Evolutionary conservation across 2,797 vertebrate genomes (phyloP), one percentile per base, ranked within the genome.

Genomic region (Pangasius krempfi): DNA sequence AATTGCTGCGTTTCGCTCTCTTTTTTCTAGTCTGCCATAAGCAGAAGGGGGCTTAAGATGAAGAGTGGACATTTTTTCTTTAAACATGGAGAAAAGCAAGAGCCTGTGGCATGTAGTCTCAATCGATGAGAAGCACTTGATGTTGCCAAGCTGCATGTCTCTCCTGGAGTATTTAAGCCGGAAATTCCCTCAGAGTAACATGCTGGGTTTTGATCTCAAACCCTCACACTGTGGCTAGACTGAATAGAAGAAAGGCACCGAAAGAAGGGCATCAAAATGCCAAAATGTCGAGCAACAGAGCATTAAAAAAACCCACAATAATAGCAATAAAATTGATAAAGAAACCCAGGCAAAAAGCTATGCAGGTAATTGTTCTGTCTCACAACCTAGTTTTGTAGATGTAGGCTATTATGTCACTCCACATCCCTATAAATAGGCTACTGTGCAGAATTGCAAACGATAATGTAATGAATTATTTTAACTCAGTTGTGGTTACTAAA

Each of bases 111-210:
- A 87, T 91, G 91, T 85, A 85, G 87, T 88, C 75, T 86, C 81
- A 88, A 91, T 90, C 82, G 25, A 86, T 91, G 44, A 84, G 84
- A 76, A 50, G 82, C 86, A 83, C 62, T 87, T 89, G 88, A 90
- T 89, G 86, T 91, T 88, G 82, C 78, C 50, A 72, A 83, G 50
- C 78, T 60, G 54, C 54, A 58, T 58, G 70, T 86, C 56, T 88
- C 66, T 86, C 86, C 37, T 60, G 56, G 50, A 79, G 50, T 76
- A 81, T 33, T 76, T 80, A 79, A 54, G 25, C 18, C 33, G 47
- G 78, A 84, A 52, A 50, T 79, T 68, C 78, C 47, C 78, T 30
- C 22, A 44, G 82, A 73, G 80, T 47, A 56, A 84, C 58, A 62
- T 66, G 79, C 22, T 58, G 64, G n/a, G 62, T 84, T 89, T 89